These are phyloP conservation scores for Haemorhous mexicanus DNA, from an alignment of 2,113 vertebrate genomes.

Conservation along the genomic window DNA sequence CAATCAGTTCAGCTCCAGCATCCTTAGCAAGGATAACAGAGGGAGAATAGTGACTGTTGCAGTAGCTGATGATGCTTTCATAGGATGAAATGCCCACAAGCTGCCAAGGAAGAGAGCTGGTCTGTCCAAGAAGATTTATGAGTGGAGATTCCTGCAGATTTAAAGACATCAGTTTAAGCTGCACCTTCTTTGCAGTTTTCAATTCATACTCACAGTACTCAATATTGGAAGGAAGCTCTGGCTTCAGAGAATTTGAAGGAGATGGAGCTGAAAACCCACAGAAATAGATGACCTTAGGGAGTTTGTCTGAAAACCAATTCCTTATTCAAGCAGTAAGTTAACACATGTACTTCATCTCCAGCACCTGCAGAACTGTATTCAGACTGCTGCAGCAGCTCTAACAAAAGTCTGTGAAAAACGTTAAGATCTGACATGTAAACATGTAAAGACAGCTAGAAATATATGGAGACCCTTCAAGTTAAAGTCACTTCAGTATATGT, in stretches of 20 bases:
- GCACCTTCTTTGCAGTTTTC: not conserved
- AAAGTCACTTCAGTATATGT: not conserved
- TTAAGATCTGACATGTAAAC: not conserved
- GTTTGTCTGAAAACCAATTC: not conserved
- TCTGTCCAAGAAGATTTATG: conserved; percentile 88
- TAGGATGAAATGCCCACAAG: conserved; percentile 87
- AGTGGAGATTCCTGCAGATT: conserved; percentile 85
- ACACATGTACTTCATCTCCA: not conserved
- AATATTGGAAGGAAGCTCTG: not conserved
- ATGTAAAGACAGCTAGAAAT: not conserved
- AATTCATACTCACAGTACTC: not conserved
- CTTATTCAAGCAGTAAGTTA: not conserved
- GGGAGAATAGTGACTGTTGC: conserved; percentile 89
- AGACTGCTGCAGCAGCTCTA: not conserved
- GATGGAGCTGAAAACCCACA: not conserved
- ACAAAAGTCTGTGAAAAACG: not conserved
- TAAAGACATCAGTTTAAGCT: not conserved
- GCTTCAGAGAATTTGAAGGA: not conserved
- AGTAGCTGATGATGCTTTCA: conserved; percentile 85
- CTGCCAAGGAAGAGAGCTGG: conserved; percentile 90
- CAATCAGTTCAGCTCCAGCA: conserved; percentile 77
- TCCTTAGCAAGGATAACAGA: conserved; percentile 83
- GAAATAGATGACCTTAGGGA: not conserved
- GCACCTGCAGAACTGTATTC: not conserved
- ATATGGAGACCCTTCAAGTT: not conserved